Evolutionary conservation across 1,140 invertebrate genomes (phyloP), one percentile per base, ranked within the genome.

Genomic region (Lepeophtheirus salmonis): DNA sequence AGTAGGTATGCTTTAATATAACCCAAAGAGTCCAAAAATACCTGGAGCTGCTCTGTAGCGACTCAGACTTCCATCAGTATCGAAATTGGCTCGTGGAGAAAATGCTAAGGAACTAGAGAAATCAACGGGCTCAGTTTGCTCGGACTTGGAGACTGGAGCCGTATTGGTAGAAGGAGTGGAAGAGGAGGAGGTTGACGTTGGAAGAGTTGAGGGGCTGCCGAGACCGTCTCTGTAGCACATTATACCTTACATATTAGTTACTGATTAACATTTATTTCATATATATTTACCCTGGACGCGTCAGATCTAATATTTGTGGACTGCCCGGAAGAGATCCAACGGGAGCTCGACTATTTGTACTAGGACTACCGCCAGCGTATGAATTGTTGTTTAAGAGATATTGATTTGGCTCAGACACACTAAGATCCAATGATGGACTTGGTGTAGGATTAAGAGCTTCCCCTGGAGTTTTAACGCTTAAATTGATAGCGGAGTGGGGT

Each of bases 81-180:
- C 50, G 12, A 22, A 18, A 16, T 3, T 6, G 21, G 17, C 13
- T 6, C 20, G 53, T 18, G 53, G 53, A 20, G 22, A 25, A 23
- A 16, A 55, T 3, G 53, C 16, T 20, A 80, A 78, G 68, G 78
- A 79, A 56, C 77, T 79, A n/a, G 78, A 80, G 67, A 81, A 81
- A 67, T 82, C 79, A 23, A 81, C 79, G 10, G 79, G 79, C 68
- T 81, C 80, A 10, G 78, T 80, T 67, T 81, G 80, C 64, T 80
- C 78, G 55, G 30, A 41, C 30, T 41, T 41, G 30, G 30, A 41
- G 30, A 41, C 30, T 6, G 30, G 30, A n/a, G n/a, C 30, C 30
- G 30, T 41, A n/a, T 41, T 41, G 30, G 6, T 41, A n/a, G n/a
- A 6, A n/a, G 30, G 30, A 6, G 30, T 41, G 6, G 30, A 41